phyloP scores from a whole-genome alignment of 2,113 vertebrate species.

The Amphiprion ocellaris region DNA sequence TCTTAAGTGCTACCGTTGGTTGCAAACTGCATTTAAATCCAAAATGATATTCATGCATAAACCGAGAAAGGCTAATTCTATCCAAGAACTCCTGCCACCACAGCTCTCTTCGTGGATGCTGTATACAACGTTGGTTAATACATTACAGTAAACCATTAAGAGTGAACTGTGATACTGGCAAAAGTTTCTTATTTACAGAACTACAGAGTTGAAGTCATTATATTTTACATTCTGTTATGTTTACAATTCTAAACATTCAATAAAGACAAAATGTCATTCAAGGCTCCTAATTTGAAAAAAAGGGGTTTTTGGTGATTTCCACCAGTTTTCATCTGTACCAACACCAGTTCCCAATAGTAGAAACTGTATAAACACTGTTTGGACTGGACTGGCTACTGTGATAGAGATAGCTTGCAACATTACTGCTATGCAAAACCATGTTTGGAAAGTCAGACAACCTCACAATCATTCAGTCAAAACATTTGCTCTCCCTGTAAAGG shows the following conservation, averaged over 20 bases:
- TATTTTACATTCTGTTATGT: too few relatives aligned
- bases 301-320: too few relatives aligned
- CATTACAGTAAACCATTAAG: not conserved
- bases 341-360: not conserved
- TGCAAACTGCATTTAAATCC: slow-evolving; percentile 25
- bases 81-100: not conserved
- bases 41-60: slow-evolving; percentile 1
- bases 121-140: not conserved
- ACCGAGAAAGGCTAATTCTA: slow-evolving; percentile 22
- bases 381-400: not conserved
- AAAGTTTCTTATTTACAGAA: not conserved
- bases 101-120: not conserved
- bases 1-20: slow-evolving; percentile 25
- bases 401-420: not conserved
- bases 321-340: not conserved
- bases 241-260: too few relatives aligned
- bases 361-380: not conserved
- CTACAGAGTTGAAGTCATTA: too few relatives aligned
- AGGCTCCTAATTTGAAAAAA: too few relatives aligned
- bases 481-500: not conserved
- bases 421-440: slow-evolving; percentile 1
- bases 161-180: not conserved
- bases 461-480: slow-evolving; percentile 9
- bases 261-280: too few relatives aligned
- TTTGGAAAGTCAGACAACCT: slow-evolving; percentile 15